These are phyloP conservation scores for Tolypeutes matacus DNA, from an alignment of 2,797 vertebrate species.

Conservation along the genomic window DNA sequence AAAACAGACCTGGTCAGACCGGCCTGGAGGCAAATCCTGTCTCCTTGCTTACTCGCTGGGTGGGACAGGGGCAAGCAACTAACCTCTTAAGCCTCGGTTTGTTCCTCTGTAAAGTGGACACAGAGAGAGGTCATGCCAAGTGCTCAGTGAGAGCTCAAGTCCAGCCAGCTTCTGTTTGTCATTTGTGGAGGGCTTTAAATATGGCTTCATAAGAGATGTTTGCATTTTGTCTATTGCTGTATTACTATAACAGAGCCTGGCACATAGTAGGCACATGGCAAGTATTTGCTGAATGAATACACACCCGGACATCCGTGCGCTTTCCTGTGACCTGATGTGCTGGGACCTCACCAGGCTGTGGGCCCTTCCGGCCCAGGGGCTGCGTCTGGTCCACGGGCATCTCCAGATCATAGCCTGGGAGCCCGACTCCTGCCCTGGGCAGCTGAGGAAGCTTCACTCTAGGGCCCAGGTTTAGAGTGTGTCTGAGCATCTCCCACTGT, in stretches of 20 bases:
- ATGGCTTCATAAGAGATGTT: neutral
- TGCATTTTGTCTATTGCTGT: neutral
- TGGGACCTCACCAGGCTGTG: too few relatives aligned
- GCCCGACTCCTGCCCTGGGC: neutral
- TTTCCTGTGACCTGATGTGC: neutral
- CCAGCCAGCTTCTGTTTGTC: neutral
- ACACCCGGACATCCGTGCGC: neutral
- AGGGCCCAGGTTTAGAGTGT: neutral
- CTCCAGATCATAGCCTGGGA: neutral
- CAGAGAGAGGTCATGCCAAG: neutral
- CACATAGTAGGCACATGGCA: neutral
- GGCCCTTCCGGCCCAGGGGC: neutral
- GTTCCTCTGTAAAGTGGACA: neutral
- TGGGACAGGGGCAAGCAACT: too few relatives aligned
- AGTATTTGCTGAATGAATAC: neutral
- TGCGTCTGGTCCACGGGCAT: accelerated
- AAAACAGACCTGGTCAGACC: too few relatives aligned
- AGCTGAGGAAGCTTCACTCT: neutral
- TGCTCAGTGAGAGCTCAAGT: neutral
- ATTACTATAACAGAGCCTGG: neutral
- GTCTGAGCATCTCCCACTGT: too few relatives aligned
- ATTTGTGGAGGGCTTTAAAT: neutral
- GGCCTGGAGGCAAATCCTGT: too few relatives aligned
- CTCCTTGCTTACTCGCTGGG: too few relatives aligned
- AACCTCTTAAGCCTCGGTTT: neutral